A percentile compares a stretch with the other conserved stretches of the same genome.
phyloP scores from a whole-genome alignment of 2,113 vertebrate genomes.

The Sus scrofa region T2T-Sscrofa CM000818.6:21798001-21798500 shows the following conservation, averaged over 20 bases:
- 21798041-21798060: neutral
- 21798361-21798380: too few relatives aligned
- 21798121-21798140: neutral
- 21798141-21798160: neutral
- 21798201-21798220: neutral
- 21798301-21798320: too few relatives aligned
- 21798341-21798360: too few relatives aligned
- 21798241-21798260: neutral
- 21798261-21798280: constrained; percentile 16
- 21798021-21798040: neutral
- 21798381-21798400: too few relatives aligned
- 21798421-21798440: too few relatives aligned
- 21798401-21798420: too few relatives aligned
- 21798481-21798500: too few relatives aligned
- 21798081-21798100: neutral
- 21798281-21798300: neutral
- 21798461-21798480: too few relatives aligned
- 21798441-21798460: too few relatives aligned
- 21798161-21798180: neutral
- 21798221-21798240: neutral
- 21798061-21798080: neutral
- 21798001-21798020: neutral
- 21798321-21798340: too few relatives aligned
- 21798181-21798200: neutral
- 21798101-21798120: neutral